Evolutionary conservation across 2,888 invertebrate species (phyloP).

Genomic region (Pristionchus mayeri): DNA sequence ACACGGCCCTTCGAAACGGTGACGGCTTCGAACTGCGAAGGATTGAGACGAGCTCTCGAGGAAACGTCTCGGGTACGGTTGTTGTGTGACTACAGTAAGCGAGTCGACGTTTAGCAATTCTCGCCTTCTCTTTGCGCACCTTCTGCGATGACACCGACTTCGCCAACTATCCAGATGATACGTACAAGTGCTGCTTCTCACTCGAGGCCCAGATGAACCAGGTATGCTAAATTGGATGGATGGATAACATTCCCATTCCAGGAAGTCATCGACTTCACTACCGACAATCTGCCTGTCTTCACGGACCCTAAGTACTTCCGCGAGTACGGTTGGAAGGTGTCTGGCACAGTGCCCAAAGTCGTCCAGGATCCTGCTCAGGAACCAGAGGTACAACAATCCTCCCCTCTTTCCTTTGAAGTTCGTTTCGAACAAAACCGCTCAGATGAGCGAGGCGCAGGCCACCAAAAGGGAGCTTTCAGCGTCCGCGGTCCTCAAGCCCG

Average conservation of each 20-base stretch:
- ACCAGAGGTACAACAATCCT: constrained; percentile 58
- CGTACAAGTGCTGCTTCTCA: constrained; percentile 74
- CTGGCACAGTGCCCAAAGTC: constrained; percentile 71
- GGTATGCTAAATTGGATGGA: constrained; percentile 46
- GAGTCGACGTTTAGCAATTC: constrained; percentile 56
- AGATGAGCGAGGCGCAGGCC: constrained; percentile 60
- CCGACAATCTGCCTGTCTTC: constrained; percentile 74
- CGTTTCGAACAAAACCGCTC: constrained; percentile 51
- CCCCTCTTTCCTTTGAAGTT: background rate
- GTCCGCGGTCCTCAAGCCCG: constrained; percentile 51
- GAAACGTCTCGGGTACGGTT: constrained; percentile 65
- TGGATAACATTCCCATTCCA: constrained; percentile 50
- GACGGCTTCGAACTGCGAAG: constrained; percentile 74
- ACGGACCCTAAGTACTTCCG: constrained; percentile 76
- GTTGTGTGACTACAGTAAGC: background rate
- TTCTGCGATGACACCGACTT: constrained; percentile 76
- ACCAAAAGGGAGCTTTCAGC: constrained; percentile 54
- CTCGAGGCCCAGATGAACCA: constrained; percentile 70
- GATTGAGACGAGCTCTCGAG: constrained; percentile 68
- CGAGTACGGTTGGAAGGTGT: constrained; percentile 74
- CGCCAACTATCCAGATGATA: constrained; percentile 73
- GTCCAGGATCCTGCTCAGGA: constrained; percentile 69
- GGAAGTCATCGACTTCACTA: constrained; percentile 72
- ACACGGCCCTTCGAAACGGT: constrained; percentile 73
- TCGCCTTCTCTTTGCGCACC: constrained; percentile 73